Evolutionary conservation across 2,113 vertebrate species (phyloP).

Genomic region (Petroica traversi): DNA sequence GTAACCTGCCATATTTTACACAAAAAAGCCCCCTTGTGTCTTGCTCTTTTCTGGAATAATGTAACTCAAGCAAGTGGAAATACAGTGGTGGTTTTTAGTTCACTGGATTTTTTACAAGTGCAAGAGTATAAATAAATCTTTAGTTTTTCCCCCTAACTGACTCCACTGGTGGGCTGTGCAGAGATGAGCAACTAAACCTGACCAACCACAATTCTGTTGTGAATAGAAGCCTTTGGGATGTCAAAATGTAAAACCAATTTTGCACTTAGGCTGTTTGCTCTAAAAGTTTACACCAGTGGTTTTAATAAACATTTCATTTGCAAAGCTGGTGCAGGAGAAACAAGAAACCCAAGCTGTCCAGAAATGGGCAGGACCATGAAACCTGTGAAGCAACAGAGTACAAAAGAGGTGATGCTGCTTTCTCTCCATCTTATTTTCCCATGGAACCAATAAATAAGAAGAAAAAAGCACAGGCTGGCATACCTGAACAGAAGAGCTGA

Average conservation of each 20-base stretch:
- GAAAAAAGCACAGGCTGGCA: not conserved
- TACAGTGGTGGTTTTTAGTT: not conserved
- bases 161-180: not conserved
- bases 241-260: not conserved
- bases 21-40: not conserved
- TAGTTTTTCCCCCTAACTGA: not conserved
- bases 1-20: not conserved
- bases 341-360: not conserved
- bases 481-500: not conserved
- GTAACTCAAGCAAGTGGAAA: not conserved
- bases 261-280: not conserved
- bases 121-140: not conserved
- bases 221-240: not conserved
- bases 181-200: not conserved
- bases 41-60: not conserved
- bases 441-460: not conserved
- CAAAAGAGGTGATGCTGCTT: not conserved
- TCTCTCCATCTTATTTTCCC: not conserved
- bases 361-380: not conserved
- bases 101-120: not conserved
- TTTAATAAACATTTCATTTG: not conserved
- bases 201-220: not conserved
- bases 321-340: not conserved
- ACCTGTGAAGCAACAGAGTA: fast-evolving
- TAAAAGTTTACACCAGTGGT: not conserved